Conservation (phyloP, 2,888 invertebrate species). For the Kuschelorhynchus macadamiae region DNA sequence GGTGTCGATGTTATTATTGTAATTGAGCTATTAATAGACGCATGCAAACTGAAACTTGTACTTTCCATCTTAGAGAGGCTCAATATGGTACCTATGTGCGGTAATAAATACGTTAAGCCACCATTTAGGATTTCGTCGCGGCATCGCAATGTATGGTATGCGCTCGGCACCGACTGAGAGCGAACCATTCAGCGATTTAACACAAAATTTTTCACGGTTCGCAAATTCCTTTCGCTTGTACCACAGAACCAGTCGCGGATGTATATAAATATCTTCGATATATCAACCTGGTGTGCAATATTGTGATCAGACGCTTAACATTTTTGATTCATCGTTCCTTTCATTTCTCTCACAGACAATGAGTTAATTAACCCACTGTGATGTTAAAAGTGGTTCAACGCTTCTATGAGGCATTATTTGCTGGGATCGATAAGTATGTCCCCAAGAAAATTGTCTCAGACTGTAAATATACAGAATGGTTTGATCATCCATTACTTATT, state of each 20-base stretch:
- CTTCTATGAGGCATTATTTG: too few species aligned
- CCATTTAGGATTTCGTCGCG: conserved; percentile 50
- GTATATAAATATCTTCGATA: conserved; percentile 45
- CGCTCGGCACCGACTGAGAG: conserved; percentile 25
- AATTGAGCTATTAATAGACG: too few species aligned
- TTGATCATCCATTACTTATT: too few species aligned
- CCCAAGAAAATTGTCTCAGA: too few species aligned
- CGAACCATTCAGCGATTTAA: conserved; percentile 40
- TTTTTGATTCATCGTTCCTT: not conserved
- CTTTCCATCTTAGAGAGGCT: too few species aligned
- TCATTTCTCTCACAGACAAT: too few species aligned
- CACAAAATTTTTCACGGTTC: conserved; percentile 47
- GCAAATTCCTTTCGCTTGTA: conserved; percentile 49
- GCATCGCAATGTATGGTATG: conserved; percentile 42
- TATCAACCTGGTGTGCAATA: conserved; percentile 43
- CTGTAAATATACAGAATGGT: too few species aligned
- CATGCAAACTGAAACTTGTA: too few species aligned
- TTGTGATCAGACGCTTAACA: conserved; percentile 21
- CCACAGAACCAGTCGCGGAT: conserved; percentile 35
- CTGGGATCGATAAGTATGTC: too few species aligned
- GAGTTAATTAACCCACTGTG: too few species aligned
- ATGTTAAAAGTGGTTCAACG: too few species aligned
- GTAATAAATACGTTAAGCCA: conserved; percentile 49
- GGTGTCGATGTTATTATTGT: too few species aligned
- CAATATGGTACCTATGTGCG: conserved; percentile 6